phyloP scores from a whole-genome alignment of 2,113 vertebrate species.

The Pomatorhinus ruficollis region DNA sequence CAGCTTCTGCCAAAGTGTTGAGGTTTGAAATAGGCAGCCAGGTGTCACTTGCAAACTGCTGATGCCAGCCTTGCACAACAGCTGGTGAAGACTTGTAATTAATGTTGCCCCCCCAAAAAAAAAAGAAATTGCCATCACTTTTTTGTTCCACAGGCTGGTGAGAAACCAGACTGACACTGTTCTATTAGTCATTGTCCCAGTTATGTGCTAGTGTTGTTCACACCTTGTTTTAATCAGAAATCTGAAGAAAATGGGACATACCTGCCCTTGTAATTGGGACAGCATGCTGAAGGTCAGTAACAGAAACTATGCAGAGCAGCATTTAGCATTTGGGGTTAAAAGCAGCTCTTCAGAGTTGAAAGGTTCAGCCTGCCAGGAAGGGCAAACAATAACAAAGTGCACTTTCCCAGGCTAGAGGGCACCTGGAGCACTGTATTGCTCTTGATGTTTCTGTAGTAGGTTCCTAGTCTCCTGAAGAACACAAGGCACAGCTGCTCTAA shows the following conservation, averaged over 20 bases:
- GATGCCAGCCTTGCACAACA: not conserved
- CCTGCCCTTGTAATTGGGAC: not conserved
- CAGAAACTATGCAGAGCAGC: rapidly evolving
- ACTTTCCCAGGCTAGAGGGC: not conserved
- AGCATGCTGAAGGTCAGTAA: not conserved
- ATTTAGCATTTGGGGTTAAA: not conserved
- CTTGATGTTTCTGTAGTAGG: not conserved
- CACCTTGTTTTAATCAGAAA: not conserved
- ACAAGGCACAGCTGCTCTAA: not conserved
- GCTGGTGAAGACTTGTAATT: not conserved
- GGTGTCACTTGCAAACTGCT: not conserved
- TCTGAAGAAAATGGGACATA: not conserved
- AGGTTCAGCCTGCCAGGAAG: not conserved
- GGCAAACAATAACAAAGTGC: not conserved
- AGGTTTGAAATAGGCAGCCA: not conserved
- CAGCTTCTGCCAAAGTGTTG: not conserved
- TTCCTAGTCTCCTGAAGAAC: not conserved
- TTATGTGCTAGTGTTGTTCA: not conserved
- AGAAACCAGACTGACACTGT: not conserved
- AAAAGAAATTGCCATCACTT: not conserved
- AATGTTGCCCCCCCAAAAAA: not conserved
- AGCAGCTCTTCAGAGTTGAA: not conserved
- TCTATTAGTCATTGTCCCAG: not conserved
- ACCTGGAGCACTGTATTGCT: not conserved
- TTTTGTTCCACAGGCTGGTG: not conserved